phyloP scores from a whole-genome alignment of 2,113 vertebrate species.

The Meriones unguiculatus region DNA sequence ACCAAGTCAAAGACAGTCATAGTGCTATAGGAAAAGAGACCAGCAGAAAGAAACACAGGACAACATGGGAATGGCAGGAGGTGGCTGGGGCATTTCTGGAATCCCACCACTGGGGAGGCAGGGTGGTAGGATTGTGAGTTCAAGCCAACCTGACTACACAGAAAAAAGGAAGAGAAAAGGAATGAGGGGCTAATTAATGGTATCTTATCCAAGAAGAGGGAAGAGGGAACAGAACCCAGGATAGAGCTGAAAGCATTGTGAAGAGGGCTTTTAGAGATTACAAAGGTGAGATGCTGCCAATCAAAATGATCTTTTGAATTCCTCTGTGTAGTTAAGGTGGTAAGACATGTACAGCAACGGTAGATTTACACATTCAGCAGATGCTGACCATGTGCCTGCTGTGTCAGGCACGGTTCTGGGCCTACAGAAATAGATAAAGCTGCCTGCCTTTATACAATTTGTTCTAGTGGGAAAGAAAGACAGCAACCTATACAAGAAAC shows the following conservation, averaged over 20 bases:
- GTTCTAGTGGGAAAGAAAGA: not conserved
- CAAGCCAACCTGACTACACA: not conserved
- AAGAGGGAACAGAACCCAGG: not conserved
- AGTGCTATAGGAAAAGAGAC: not conserved
- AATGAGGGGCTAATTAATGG: not conserved
- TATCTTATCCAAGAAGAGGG: not conserved
- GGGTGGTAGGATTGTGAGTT: not conserved
- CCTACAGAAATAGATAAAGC: not conserved
- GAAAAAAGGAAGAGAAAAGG: not conserved
- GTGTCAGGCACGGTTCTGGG: not conserved
- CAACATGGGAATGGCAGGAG: not conserved
- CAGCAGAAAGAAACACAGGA: not conserved
- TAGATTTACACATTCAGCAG: not conserved
- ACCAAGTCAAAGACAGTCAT: not conserved
- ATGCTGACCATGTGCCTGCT: not conserved
- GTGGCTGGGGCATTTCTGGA: not conserved
- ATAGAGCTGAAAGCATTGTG: not conserved
- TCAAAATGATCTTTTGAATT: not conserved
- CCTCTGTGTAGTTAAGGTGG: slow-evolving; percentile 26
- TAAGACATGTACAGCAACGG: not conserved
- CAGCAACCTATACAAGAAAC: not conserved
- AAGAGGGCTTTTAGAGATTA: not conserved
- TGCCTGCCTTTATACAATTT: not conserved
- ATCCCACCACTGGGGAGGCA: not conserved
- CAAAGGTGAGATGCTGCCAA: not conserved